phyloP scores from a whole-genome alignment of 2,113 vertebrate species.

The Ranitomeya variabilis region DNA sequence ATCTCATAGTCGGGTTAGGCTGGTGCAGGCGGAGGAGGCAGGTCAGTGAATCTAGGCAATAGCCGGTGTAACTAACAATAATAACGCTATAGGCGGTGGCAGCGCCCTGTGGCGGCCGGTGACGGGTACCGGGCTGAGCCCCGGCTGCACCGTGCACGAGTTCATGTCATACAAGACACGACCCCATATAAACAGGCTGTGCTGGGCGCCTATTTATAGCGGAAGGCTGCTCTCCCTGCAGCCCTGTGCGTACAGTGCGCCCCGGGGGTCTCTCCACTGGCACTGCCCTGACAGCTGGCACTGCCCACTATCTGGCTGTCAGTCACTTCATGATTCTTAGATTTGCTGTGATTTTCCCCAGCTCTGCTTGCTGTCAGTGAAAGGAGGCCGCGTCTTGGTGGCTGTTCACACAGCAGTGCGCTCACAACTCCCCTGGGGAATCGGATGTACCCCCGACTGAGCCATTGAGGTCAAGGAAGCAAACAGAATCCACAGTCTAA shows the following conservation, averaged over 20 bases:
- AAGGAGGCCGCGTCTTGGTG: background rate
- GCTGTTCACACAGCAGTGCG: no score
- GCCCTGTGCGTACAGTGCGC: no score
- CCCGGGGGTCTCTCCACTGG: no score
- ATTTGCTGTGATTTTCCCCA: no score
- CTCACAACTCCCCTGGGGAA: no score
- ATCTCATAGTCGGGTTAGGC: conserved; percentile 26
- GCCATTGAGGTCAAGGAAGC: no score
- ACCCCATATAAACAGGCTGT: background rate
- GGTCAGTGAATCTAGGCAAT: conserved; percentile 37
- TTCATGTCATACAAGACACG: background rate
- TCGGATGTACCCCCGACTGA: no score
- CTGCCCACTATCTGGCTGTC: no score
- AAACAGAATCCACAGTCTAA: no score
- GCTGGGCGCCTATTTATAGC: background rate
- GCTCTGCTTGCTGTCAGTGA: conserved; percentile 1
- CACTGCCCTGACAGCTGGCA: no score
- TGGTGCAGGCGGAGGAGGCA: conserved; percentile 36
- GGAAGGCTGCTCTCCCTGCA: background rate
- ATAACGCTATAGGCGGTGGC: background rate
- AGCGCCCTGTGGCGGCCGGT: background rate
- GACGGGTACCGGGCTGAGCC: background rate
- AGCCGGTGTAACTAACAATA: conserved; percentile 7
- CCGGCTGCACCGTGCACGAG: background rate
- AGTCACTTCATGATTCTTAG: no score